Conservation (phyloP, 2,113 vertebrate species). For the Callocephalon fimbriatum region DNA sequence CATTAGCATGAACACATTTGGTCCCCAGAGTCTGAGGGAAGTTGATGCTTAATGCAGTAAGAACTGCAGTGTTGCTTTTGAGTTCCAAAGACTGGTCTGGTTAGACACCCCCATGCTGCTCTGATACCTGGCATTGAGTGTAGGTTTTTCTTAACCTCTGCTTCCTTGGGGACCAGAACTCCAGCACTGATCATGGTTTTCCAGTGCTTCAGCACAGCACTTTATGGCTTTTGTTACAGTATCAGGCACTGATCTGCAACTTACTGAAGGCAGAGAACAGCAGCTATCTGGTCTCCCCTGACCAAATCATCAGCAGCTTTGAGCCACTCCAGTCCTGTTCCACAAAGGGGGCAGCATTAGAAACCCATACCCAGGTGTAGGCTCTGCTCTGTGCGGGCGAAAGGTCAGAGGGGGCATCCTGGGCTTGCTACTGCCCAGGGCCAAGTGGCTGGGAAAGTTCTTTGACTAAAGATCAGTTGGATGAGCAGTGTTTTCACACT, state of each 20-base stretch:
- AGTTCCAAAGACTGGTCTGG: not conserved
- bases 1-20: not conserved
- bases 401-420: not conserved
- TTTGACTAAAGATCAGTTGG: accelerated
- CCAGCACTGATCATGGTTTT: accelerated
- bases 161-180: not conserved
- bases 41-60: not conserved
- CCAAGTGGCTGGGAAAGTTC: not conserved
- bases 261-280: not conserved
- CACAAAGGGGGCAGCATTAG: not conserved
- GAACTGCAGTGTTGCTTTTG: not conserved
- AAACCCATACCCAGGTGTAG: no score
- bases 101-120: not conserved
- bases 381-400: not conserved
- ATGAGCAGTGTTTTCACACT: not conserved
- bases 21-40: not conserved
- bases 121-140: no score
- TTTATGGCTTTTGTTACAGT: not conserved
- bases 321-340: not conserved
- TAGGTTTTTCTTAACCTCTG: not conserved
- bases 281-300: not conserved
- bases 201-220: not conserved
- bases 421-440: not conserved
- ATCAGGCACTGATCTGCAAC: no score
- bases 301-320: not conserved